Evolutionary conservation across 1,140 invertebrate genomes (phyloP).

Genomic region (Odontomachus brunneus): DNA sequence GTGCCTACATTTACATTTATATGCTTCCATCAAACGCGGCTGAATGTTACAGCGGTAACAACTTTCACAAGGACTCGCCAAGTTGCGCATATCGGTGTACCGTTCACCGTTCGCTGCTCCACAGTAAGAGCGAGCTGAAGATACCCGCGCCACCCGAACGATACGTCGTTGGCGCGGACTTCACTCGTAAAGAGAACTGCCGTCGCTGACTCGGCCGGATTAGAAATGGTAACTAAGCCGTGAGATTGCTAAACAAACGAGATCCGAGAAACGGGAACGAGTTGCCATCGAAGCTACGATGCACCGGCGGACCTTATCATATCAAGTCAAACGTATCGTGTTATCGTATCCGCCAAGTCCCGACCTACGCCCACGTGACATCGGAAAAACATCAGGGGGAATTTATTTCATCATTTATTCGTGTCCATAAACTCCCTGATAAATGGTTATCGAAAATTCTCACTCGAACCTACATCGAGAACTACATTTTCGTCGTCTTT

Average conservation of each 20-base stretch:
- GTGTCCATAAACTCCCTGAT: constrained; percentile 10
- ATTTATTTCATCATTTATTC: constrained; percentile 42
- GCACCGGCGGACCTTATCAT: constrained; percentile 41
- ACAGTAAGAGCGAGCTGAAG: constrained; percentile 9
- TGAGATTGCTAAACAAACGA: constrained; percentile 72
- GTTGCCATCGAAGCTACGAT: constrained; percentile 52
- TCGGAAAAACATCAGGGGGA: constrained; percentile 32
- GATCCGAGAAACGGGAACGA: constrained; percentile 34
- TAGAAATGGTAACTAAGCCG: constrained; percentile 71
- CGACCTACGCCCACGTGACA: background rate
- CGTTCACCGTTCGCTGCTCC: constrained; percentile 32
- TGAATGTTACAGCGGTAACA: constrained; percentile 57
- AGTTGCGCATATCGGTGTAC: constrained; percentile 45
- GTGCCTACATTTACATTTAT: constrained; percentile 55
- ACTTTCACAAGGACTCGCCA: constrained; percentile 57
- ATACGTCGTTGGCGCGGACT: constrained; percentile 57
- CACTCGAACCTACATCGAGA: constrained; percentile 1
- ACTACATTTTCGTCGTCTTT: background rate
- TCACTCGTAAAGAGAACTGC: constrained; percentile 61
- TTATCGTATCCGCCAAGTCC: background rate
- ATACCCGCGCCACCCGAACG: background rate
- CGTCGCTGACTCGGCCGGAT: constrained; percentile 64
- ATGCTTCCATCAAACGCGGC: constrained; percentile 55
- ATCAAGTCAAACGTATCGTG: constrained; percentile 38
- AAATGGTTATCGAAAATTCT: constrained; percentile 38